Evolutionary conservation across 2,888 invertebrate genomes (phyloP).

Genomic region (Drosophila merina): DNA sequence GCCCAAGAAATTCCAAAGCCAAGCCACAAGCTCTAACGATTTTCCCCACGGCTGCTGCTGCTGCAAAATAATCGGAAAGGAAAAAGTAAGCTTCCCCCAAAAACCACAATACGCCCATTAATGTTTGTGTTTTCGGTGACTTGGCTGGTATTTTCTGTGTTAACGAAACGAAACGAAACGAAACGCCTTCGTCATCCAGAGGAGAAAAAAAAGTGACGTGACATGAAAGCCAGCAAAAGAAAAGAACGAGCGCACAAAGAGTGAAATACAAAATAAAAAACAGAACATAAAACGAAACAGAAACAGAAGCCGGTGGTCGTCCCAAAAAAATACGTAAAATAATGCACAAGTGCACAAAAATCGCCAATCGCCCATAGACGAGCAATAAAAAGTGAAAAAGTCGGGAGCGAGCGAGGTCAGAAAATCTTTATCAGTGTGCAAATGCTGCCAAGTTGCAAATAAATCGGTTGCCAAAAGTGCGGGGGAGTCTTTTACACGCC

Average conservation of each 20-base stretch:
- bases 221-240: slow-evolving; percentile 59
- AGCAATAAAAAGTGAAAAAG: slow-evolving; percentile 30
- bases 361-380: too few species aligned
- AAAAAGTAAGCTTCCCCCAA: slow-evolving; percentile 56
- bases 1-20: slow-evolving; percentile 35
- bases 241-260: slow-evolving; percentile 42
- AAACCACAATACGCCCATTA: slow-evolving; percentile 36
- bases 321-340: slow-evolving; percentile 1
- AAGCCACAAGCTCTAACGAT: slow-evolving; percentile 16
- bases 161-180: slow-evolving; percentile 49
- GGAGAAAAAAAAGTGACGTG: slow-evolving; percentile 67
- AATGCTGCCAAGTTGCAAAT: slow-evolving; percentile 39
- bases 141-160: slow-evolving; percentile 12
- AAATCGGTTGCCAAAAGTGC: slow-evolving; percentile 40
- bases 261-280: slow-evolving; percentile 50
- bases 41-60: slow-evolving; percentile 39
- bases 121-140: slow-evolving; percentile 42
- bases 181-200: slow-evolving; percentile 79
- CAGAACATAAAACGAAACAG: slow-evolving; percentile 40
- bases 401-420: slow-evolving; percentile 24
- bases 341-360: slow-evolving; percentile 32
- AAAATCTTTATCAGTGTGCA: slow-evolving; percentile 40
- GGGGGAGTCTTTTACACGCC: slow-evolving; percentile 15
- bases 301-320: slow-evolving; percentile 51
- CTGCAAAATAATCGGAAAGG: slow-evolving; percentile 29